These are phyloP conservation scores for Odontesthes bonariensis DNA, from an alignment of 2,113 vertebrate genomes.

Conservation along the genomic window DNA sequence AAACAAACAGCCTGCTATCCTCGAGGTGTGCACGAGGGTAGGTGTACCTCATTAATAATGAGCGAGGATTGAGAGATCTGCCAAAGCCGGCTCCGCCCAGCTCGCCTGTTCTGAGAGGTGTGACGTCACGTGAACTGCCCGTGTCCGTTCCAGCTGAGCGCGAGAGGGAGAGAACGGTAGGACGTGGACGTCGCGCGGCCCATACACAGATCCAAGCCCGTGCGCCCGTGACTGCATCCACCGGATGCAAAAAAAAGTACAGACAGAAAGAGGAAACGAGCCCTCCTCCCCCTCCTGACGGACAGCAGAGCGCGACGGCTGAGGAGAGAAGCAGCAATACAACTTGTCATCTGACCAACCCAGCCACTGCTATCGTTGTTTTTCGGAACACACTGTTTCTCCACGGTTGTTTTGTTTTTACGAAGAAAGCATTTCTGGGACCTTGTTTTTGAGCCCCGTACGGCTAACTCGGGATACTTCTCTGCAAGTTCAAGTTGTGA, in stretches of 20 bases:
- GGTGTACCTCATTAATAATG: slow-evolving; percentile 81
- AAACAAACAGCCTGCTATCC: slow-evolving; percentile 62
- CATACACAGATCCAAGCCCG: slow-evolving; percentile 69
- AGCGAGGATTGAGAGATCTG: slow-evolving; percentile 21
- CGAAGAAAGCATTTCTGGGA: slow-evolving; percentile 19
- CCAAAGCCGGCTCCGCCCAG: slow-evolving; percentile 32
- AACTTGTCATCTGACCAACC: slow-evolving; percentile 79
- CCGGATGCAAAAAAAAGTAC: slow-evolving; percentile 73
- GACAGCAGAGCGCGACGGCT: slow-evolving; percentile 68
- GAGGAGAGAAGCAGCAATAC: slow-evolving; percentile 73
- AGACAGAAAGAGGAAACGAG: slow-evolving; percentile 72
- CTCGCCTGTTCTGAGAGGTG: slow-evolving; percentile 58
- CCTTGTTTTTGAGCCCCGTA: slow-evolving; percentile 3
- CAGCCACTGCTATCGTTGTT: slow-evolving; percentile 51
- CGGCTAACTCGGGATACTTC: slow-evolving; percentile 30
- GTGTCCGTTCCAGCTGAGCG: slow-evolving; percentile 86
- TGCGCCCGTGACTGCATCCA: slow-evolving; percentile 78
- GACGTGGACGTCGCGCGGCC: slow-evolving; percentile 70
- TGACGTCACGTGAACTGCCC: slow-evolving; percentile 85
- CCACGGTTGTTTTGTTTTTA: slow-evolving; percentile 52
- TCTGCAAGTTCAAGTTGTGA: slow-evolving; percentile 38
- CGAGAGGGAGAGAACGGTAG: slow-evolving; percentile 58
- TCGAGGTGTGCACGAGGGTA: slow-evolving; percentile 72
- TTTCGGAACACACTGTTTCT: slow-evolving; percentile 29
- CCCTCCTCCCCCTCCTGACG: slow-evolving; percentile 44